A percentile compares a stretch with the other conserved stretches of the same genome.
Evolutionary conservation across 2,797 vertebrate genomes (phyloP).

Genomic region (Propithecus deckenii): DNA sequence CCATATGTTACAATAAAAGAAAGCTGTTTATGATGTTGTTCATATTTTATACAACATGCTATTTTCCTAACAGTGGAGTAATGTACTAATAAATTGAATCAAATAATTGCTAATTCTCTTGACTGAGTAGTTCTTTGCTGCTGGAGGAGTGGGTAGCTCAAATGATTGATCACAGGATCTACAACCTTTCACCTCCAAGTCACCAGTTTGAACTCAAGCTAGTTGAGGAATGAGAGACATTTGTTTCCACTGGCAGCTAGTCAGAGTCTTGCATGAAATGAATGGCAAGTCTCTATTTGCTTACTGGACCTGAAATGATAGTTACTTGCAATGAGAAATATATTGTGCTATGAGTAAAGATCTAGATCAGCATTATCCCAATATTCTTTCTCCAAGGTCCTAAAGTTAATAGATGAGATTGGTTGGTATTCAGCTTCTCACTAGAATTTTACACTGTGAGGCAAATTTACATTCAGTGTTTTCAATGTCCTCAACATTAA

Average conservation of each 20-base stretch:
- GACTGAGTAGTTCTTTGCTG: not conserved
- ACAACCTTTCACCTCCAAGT: slow-evolving; percentile 64
- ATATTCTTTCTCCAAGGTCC: not conserved
- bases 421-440: not conserved
- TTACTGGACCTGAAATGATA: slow-evolving; percentile 66
- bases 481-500: not conserved
- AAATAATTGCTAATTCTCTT: not conserved
- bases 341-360: not conserved
- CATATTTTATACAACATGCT: slow-evolving; percentile 5
- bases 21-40: not conserved
- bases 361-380: not conserved
- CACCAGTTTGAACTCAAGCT: slow-evolving; percentile 52
- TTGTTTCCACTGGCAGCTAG: slow-evolving; percentile 55
- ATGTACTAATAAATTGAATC: slow-evolving; percentile 27
- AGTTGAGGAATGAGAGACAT: slow-evolving; percentile 58
- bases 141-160: not conserved
- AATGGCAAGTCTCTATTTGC: slow-evolving; percentile 46
- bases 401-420: slow-evolving; percentile 1
- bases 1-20: slow-evolving; percentile 32
- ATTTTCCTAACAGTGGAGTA: not conserved
- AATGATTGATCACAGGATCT: slow-evolving; percentile 68
- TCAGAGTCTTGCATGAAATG: slow-evolving; percentile 19
- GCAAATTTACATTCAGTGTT: not conserved
- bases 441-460: not conserved
- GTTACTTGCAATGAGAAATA: slow-evolving; percentile 25